Base-by-base conservation (phyloP, 2,888 invertebrate species). In the Mesorhabditis spiculigera region DNA sequence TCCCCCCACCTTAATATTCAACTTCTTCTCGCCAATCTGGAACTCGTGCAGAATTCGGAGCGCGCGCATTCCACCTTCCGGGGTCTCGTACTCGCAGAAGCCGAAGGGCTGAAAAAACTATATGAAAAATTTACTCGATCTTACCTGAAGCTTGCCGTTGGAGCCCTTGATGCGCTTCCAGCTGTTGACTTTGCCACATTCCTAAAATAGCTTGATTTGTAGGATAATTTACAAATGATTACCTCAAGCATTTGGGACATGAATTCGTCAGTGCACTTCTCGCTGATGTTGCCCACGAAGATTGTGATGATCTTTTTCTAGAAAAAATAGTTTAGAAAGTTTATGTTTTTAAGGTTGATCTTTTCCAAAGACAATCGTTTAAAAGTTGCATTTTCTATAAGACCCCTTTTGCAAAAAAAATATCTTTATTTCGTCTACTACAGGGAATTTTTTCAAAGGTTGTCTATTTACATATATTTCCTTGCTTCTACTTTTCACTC, bases 221-320 rank as follows among this genome's bases (percentile, higher is more conserved):
- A 66, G 43, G 45, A 61, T 10, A 13, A 16, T 65, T 58, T 61
- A 44, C 8, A 64, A 43, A 45, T 64, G 70, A 68, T 66, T 63
- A 89, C 89, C 85, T 88, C 91, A 68, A 98, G 89, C 86, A 98
- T 91, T 81, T 93, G 92, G 79, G 95, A 91, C 61, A 98, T 92
- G 92, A 99, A 93, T 8, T 92, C 90, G 87, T 98, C 97, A 0
- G 95, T 94, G 62, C 94, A 95, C 81, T 93, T 91, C 81, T 95
- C 93, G 85, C 94, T 93, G 71, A 98, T 95, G 87, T 95, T 96
- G 65, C 96, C 96, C 66, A 97, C 93, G 89, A 97, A 97, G 4
- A 28, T 28, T 28, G 28, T 28, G 28, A 28, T 28, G 28, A 28
- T 28, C 28, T 28, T 28, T 28, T 28, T 28, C 28, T 28, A 28